Base-by-base conservation (phyloP, 2,888 invertebrate genomes). In the Chrysolina americana region DNA sequence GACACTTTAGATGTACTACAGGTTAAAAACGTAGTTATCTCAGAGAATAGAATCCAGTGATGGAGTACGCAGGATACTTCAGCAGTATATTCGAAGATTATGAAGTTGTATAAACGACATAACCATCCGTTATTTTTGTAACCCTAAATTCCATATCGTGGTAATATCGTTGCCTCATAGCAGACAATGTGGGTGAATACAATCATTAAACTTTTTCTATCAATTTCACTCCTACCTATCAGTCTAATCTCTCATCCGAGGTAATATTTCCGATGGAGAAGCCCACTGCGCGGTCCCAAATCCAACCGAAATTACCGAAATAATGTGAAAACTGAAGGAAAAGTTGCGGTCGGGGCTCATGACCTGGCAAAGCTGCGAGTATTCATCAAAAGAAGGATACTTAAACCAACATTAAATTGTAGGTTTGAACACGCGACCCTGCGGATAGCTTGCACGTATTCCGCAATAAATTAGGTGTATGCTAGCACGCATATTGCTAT, bases 401-500 rank as follows among this genome's bases (percentile, higher is more conserved):
- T 59, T 59, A 59, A 59, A 59, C 28, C 28, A 59, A 59, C 17
- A 59, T 62, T 21, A 73, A 65, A 50, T 13, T 41, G 64, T 65
- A 41, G 48, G 50, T 41, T 66, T n/a, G 41, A 76, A 65, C 76
- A 76, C 74, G 76, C 74, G 69, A 76, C 17, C 48, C 17, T 68
- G 74, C 72, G 56, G 70, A 73, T 70, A 76, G 44, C 13, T 56
- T 71, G 59, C 72, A 70, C 68, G 68, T 77, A 70, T 47, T 69
- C 72, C 50, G 41, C 64, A 50, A 77, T 73, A 73, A 74, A 74
- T 76, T 72, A 71, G 63, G n/a, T 44, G 50, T 73, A 68, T 62
- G 48, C 65, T 41, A 41, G 44, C 71, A 76, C 74, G 73, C 76
- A 71, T 68, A 53, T 64, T 64, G 70, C 70, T 59, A n/a, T 65